These are phyloP conservation scores for Holocentrus rufus DNA, from an alignment of 2,797 vertebrate genomes.

Conservation along the genomic window DNA sequence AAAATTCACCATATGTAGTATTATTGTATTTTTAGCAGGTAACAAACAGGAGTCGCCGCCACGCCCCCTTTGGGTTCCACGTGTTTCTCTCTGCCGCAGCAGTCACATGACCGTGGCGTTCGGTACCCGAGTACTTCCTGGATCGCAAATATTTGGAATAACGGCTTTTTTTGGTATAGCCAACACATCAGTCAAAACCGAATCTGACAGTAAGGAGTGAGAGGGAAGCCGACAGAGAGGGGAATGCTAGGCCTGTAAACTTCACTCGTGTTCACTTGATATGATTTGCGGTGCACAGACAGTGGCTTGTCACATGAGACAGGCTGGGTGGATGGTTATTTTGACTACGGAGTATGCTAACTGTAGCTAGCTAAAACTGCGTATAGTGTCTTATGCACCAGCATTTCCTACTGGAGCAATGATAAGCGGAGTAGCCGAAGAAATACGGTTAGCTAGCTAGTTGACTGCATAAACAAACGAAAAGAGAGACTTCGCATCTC, in stretches of 20 bases:
- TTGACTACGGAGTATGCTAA: conserved; percentile 6
- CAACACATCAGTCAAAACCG: background rate
- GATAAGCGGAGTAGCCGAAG: conserved; percentile 15
- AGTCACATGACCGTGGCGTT: conserved; percentile 70
- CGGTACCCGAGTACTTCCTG: conserved; percentile 58
- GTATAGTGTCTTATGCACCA: background rate
- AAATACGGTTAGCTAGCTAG: conserved; percentile 35
- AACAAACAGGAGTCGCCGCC: background rate
- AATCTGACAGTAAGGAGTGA: background rate
- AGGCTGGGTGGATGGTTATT: background rate
- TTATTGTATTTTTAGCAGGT: background rate
- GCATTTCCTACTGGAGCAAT: conserved; percentile 29
- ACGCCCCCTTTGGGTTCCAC: conserved; percentile 39
- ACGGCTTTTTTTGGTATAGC: background rate
- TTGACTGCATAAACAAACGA: background rate
- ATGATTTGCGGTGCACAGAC: background rate
- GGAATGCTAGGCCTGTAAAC: background rate
- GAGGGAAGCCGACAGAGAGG: background rate
- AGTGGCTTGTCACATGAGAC: background rate
- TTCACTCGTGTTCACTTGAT: background rate
- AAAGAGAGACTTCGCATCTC: conserved; percentile 5
- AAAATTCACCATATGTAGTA: background rate
- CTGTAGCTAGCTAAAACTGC: background rate
- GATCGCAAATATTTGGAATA: conserved; percentile 36
- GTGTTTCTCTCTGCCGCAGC: conserved; percentile 70